These are phyloP conservation scores for Antedon mediterranea DNA, from an alignment of 53 echinoderm and acorn worm genomes.

Conservation along the genomic window DNA sequence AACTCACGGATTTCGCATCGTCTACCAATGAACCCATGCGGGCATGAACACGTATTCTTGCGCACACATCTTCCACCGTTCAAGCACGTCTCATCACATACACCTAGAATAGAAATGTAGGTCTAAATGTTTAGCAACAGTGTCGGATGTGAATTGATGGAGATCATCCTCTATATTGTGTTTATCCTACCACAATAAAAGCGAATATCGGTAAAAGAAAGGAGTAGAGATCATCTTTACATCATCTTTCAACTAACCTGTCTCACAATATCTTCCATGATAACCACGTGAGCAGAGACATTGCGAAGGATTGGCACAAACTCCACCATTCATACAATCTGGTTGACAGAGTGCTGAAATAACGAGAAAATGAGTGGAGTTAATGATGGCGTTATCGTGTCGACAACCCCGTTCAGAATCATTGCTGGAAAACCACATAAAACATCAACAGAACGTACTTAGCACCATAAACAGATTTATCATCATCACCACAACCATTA, in stretches of 20 bases:
- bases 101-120: conserved; percentile 39
- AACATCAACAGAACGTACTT: not conserved
- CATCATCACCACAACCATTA: too few relatives aligned
- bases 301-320: conserved; percentile 43
- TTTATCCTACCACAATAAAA: too few relatives aligned
- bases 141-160: too few relatives aligned
- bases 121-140: not conserved
- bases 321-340: conserved; percentile 56
- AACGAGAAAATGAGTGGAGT: too few relatives aligned
- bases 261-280: conserved; percentile 59
- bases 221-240: too few relatives aligned
- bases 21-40: conserved; percentile 57
- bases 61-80: conserved; percentile 69
- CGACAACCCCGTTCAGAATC: too few relatives aligned
- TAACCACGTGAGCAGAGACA: conserved; percentile 74
- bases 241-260: conserved; percentile 41
- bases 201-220: too few relatives aligned
- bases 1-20: conserved; percentile 78
- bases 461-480: too few relatives aligned
- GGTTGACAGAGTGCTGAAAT: conserved; percentile 51
- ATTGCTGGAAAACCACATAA: too few relatives aligned
- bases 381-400: too few relatives aligned
- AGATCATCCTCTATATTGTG: too few relatives aligned
- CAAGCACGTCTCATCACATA: conserved; percentile 47
- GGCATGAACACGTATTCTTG: conserved; percentile 66